A percentile compares a stretch with the other conserved stretches of the same genome.
These are phyloP conservation scores for Myodes glareolus DNA, from an alignment of 2,113 vertebrate genomes.

Conservation along the genomic window DNA sequence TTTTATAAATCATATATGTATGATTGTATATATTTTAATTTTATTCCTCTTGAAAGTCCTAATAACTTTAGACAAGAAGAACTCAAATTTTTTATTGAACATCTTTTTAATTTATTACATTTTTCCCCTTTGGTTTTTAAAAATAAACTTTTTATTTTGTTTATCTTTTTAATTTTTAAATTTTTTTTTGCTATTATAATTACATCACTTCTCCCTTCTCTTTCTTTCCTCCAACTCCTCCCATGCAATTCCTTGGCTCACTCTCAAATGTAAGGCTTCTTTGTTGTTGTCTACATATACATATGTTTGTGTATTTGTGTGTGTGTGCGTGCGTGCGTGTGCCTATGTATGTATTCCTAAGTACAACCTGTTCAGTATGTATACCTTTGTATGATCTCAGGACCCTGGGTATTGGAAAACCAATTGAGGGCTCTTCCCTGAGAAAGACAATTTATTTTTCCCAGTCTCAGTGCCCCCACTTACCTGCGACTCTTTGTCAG, in stretches of 20 bases:
- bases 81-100: slow-evolving; percentile 40
- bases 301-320: not conserved
- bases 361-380: not conserved
- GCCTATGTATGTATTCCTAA: not conserved
- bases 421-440: not conserved
- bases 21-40: not conserved
- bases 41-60: not conserved
- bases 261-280: not conserved
- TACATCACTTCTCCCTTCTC: not conserved
- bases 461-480: not conserved
- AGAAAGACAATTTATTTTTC: not conserved
- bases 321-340: not conserved
- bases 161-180: not conserved
- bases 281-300: not conserved
- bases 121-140: not conserved
- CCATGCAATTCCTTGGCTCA: not conserved
- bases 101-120: slow-evolving; percentile 38
- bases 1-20: not conserved
- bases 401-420: not conserved
- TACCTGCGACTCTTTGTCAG: not conserved
- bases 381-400: not conserved
- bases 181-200: not conserved
- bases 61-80: slow-evolving; percentile 58
- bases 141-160: not conserved
- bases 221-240: not conserved